Percentiles rank a stretch among this genome's conserved stretches.
Evolutionary conservation across 2,797 vertebrate species (phyloP).

Genomic region (Neostethus bicornis): DNA sequence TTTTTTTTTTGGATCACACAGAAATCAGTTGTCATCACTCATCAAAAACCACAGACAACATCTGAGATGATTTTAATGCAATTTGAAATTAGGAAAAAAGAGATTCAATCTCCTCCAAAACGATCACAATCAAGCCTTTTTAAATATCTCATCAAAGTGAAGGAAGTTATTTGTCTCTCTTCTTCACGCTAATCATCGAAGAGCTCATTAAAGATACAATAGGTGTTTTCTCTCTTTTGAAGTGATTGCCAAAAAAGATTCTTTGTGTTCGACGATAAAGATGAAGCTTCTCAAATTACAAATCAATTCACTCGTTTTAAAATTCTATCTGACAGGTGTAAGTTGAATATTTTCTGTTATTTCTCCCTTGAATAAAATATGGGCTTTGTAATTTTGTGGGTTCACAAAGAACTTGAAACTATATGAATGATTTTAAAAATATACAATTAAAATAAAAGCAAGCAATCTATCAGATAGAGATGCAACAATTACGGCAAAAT

Average conservation of each 20-base stretch:
- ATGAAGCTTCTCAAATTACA: conserved; percentile 43
- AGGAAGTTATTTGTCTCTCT: conserved; percentile 74
- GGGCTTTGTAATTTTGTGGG: conserved; percentile 71
- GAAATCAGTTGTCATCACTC: conserved; percentile 69
- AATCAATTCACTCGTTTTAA: conserved; percentile 41
- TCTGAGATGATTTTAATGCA: conserved; percentile 62
- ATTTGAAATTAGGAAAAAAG: conserved; percentile 63
- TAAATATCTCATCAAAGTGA: conserved; percentile 75
- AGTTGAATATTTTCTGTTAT: conserved; percentile 16
- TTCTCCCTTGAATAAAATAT: conserved; percentile 61
- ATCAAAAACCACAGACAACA: conserved; percentile 46
- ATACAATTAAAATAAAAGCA: conserved; percentile 67
- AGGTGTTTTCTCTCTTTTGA: conserved; percentile 59
- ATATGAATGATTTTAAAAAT: conserved; percentile 74
- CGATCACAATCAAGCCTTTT: conserved; percentile 73
- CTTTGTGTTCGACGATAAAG: conserved; percentile 38
- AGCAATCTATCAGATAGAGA: too few relatives aligned
- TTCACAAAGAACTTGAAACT: conserved; percentile 72
- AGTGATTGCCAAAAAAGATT: conserved; percentile 66
- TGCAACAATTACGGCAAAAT: too few relatives aligned
- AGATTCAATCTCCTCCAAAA: conserved; percentile 67
- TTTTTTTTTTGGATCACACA: conserved; percentile 61
- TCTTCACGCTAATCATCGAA: conserved; percentile 72
- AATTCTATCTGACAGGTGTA: conserved; percentile 44
- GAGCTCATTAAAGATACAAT: conserved; percentile 69